Conservation (phyloP, 2,888 invertebrate genomes). For the Beris chalybata region DNA sequence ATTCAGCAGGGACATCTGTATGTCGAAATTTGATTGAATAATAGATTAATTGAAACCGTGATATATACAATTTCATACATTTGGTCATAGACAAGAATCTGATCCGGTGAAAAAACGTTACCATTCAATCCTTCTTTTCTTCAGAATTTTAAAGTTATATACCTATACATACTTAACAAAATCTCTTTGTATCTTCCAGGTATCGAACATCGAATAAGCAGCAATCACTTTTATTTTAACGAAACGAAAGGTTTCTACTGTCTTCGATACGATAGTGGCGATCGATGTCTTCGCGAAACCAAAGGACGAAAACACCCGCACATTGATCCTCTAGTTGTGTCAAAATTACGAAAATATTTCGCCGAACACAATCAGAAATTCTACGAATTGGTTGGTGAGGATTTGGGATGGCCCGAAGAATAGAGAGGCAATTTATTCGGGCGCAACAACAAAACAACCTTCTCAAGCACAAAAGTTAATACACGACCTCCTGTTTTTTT, state of each 20-base stretch:
- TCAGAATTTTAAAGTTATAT: too few species aligned
- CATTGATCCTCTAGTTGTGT: slow-evolving; percentile 77
- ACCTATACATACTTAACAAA: too few species aligned
- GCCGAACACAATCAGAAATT: slow-evolving; percentile 89
- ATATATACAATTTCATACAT: too few species aligned
- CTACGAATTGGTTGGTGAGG: slow-evolving; percentile 89
- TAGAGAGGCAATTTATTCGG: slow-evolving; percentile 51
- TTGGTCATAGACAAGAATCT: too few species aligned
- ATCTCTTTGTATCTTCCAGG: slow-evolving; percentile 42
- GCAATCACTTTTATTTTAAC: slow-evolving; percentile 94
- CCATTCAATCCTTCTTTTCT: too few species aligned
- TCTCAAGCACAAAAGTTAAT: too few species aligned
- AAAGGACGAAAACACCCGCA: slow-evolving; percentile 82
- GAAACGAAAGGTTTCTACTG: slow-evolving; percentile 96
- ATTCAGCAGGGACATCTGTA: too few species aligned
- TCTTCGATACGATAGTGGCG: slow-evolving; percentile 77
- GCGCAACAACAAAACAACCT: too few species aligned
- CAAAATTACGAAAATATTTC: slow-evolving; percentile 82
- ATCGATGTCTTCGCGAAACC: slow-evolving; percentile 83
- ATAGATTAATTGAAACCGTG: too few species aligned
- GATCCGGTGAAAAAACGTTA: too few species aligned
- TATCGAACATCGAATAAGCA: slow-evolving; percentile 64
- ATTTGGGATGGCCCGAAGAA: slow-evolving; percentile 92
- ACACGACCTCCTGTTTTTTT: too few species aligned
- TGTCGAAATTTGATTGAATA: too few species aligned